Evolutionary conservation across 2,888 invertebrate genomes (phyloP), one percentile per base, ranked within the genome.

Genomic region (Syrista parreyssii): DNA sequence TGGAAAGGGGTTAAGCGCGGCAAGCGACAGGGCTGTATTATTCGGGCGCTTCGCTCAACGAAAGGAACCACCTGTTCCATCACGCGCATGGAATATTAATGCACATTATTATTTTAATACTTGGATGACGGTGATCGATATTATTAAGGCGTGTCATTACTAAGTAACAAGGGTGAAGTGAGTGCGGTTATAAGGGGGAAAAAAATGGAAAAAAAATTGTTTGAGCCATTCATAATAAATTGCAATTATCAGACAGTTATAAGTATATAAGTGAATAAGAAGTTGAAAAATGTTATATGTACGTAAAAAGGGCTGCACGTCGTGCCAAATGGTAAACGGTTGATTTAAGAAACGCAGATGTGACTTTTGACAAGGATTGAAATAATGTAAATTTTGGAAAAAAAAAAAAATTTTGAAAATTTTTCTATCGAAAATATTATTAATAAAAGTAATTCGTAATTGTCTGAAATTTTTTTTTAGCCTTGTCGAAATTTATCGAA

Each of bases 51-150:
- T 74, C 68, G 23, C 36, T 75, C 71, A 68, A 68, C 34, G 73
- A 69, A 75, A 68, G 74, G 74, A 79, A 79, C 76, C 79, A 79
- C 79, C 79, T 79, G 79, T 79, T 79, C 74, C 30, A n/a, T 68
- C 35, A 68, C 68, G 74, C 34, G 71, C 74, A 74, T 76, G 35
- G 72, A 79, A 79, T 79, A 79, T 79, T 79, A 76, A 79, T 79
- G 74, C 23, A 15, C 6, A 72, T 55, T 55, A 55, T 55, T 79
- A 76, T 79, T 79, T 79, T 79, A 79, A 76, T 74, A 74, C 78
- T 68, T 40, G 69, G 68, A 74, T 79, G 76, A 74, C 74, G 35
- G 68, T 75, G 40, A 34, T 73, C 35, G 34, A 33, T 72, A 55
- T 30, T n/a, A 32, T 15, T n/a, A 72, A 72, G 36, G 68, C 68